phyloP scores from a whole-genome alignment of 2,797 vertebrate genomes.

The Chelmon rostratus region DNA sequence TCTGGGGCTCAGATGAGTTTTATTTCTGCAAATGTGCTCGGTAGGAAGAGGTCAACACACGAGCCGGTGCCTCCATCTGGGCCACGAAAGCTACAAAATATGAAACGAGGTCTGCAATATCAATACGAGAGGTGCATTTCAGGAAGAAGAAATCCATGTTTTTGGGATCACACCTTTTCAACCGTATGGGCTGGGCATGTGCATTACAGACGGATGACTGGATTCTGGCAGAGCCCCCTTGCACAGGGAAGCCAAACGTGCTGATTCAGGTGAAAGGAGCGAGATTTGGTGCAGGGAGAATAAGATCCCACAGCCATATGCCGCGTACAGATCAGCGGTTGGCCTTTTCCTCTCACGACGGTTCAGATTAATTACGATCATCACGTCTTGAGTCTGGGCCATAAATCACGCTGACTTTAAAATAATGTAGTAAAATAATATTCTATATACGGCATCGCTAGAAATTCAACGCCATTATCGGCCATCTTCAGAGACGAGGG shows the following conservation, averaged over 20 bases:
- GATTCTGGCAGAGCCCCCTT: slow-evolving; percentile 47
- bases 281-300: slow-evolving; percentile 79
- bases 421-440: slow-evolving; percentile 84
- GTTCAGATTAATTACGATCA: slow-evolving; percentile 87
- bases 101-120: neutral
- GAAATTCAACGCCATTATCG: slow-evolving; percentile 71
- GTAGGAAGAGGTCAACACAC: slow-evolving; percentile 59
- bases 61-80: slow-evolving; percentile 26
- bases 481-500: slow-evolving; percentile 69
- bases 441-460: slow-evolving; percentile 66
- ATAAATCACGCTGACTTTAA: slow-evolving; percentile 86
- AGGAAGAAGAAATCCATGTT: neutral
- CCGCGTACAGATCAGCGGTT: slow-evolving; percentile 76
- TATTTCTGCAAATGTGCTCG: slow-evolving; percentile 67
- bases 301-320: slow-evolving; percentile 82
- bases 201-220: slow-evolving; percentile 53
- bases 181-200: slow-evolving; percentile 11
- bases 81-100: slow-evolving; percentile 1
- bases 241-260: slow-evolving; percentile 68
- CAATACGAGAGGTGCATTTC: neutral
- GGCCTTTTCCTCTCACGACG: slow-evolving; percentile 82
- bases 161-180: slow-evolving; percentile 27
- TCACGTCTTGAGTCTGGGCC: slow-evolving; percentile 77
- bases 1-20: slow-evolving; percentile 65
- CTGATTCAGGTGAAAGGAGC: slow-evolving; percentile 80